Base-by-base conservation (phyloP, 2,888 invertebrate genomes). In the Chirona hameri region DNA sequence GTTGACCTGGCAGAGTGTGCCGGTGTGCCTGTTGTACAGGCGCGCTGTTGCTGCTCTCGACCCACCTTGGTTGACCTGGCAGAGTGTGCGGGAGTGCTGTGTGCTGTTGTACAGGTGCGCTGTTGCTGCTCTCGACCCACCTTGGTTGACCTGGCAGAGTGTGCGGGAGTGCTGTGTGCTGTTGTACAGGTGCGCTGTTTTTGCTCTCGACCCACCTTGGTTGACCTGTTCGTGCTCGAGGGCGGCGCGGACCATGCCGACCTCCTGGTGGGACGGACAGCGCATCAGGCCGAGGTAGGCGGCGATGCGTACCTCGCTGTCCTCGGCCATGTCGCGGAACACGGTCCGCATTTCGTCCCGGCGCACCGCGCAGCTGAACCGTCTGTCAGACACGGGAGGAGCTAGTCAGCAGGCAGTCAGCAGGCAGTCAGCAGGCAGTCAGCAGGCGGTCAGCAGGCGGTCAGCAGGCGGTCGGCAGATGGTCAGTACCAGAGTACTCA, bases 211-310 rank as follows among this genome's bases (percentile, higher is more conserved):
- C 48, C 15, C 60, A 84, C 85, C 85, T 92, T 98, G 97, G 88
- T 96, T 96, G 31, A 95, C 93, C 85, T 93, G 91, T 87, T 97
- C 96, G n/a, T 90, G 88, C 82, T 91, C 89, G n/a, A 96, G 89
- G 15, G 92, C 90, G 82, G 92, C 90, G 86, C 93, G 92, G 79
- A 98, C 92, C 82, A 91, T 91, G 82, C 92, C 90, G 0, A 97
- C 90, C 0, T 93, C 91, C 81, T 92, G 90, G 85, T 95, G 92
- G 86, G 93, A 92, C 0, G 97, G 96, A 87, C 98, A 98, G 82
- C 92, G 91, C 95, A 97, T 85, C 69, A 95, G 91, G 88, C 95
- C 95, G 69, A 97, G 88, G 87, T 97, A 98, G 0, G 96, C 93
- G 9, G 93, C 93, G 72, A 97, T 93, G 46, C 98, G 91, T 39